These are phyloP conservation scores for Solenodon paradoxus DNA, from an alignment of 2,113 vertebrate species.

Conservation along the genomic window DNA sequence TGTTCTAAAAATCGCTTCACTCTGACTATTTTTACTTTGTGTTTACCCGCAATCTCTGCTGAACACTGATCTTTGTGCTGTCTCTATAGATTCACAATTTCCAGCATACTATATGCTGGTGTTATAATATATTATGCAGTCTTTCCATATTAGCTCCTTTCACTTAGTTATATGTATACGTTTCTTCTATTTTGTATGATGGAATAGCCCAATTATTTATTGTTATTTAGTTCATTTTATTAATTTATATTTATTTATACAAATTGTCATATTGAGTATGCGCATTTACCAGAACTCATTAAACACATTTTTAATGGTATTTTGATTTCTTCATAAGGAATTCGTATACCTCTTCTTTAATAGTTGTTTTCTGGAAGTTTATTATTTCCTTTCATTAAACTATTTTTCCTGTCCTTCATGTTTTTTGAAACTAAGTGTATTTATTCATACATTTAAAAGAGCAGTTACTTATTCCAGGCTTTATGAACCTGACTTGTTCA, in stretches of 20 bases:
- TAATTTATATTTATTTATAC: neutral
- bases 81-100: neutral
- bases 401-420: neutral
- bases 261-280: neutral
- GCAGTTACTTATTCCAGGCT: neutral
- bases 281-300: neutral
- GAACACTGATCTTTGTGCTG: neutral
- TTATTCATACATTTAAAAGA: neutral
- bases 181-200: neutral
- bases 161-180: neutral
- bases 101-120: neutral
- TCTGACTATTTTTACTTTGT: neutral
- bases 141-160: neutral
- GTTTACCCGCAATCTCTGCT: neutral
- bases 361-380: neutral
- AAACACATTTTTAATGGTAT: neutral
- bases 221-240: neutral
- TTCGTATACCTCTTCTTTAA: neutral
- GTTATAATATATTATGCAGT: neutral
- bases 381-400: neutral
- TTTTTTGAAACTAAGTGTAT: neutral
- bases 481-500: neutral
- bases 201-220: neutral
- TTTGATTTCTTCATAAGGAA: neutral
- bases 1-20: neutral